Conservation (phyloP, 2,797 vertebrate genomes). For the Vireo griseus region DNA sequence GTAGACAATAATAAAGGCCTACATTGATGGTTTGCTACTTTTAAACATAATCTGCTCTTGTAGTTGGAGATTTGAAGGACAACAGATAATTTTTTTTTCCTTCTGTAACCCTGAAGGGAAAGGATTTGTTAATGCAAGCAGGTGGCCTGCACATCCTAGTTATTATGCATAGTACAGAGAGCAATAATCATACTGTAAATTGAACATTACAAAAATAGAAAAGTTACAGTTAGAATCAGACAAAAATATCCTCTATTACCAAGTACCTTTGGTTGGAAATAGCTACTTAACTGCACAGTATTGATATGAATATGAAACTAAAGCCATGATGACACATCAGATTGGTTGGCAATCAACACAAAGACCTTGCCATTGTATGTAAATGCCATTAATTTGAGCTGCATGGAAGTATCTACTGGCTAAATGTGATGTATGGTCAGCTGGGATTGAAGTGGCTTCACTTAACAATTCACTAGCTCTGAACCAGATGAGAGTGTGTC, state of each 20-base stretch:
- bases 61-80: not conserved
- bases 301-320: not conserved
- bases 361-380: not conserved
- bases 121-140: not conserved
- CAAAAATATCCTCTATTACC: not conserved
- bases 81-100: not conserved
- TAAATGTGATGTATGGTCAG: not conserved
- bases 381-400: not conserved
- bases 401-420: not conserved
- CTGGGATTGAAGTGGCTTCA: not conserved
- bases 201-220: not conserved
- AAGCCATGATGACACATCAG: not conserved
- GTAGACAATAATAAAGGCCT: not conserved
- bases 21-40: not conserved
- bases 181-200: not conserved
- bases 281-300: not conserved
- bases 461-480: not conserved
- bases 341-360: not conserved
- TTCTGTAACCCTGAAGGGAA: not conserved
- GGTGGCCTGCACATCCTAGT: not conserved
- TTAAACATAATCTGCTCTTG: not conserved
- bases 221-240: not conserved
- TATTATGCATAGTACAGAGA: not conserved
- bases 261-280: not conserved
- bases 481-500: not conserved